Conservation (phyloP, 2,888 invertebrate species). For the Agelastica alni region DNA sequence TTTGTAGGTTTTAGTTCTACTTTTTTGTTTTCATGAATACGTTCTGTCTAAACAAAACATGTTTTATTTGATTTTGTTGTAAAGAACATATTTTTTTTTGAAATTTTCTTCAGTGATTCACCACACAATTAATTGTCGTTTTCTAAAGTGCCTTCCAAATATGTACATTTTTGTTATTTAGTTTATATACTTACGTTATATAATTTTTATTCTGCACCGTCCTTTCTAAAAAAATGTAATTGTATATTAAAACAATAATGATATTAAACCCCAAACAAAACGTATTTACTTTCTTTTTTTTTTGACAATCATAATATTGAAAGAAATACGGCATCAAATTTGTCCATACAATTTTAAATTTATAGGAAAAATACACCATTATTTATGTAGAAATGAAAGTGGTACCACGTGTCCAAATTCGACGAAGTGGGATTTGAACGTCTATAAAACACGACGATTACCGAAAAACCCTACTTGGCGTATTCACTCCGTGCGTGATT, state of each 20-base stretch:
- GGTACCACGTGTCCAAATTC: too few species aligned
- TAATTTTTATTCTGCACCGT: conserved; percentile 43
- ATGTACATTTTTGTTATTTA: conserved; percentile 39
- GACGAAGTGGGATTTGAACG: too few species aligned
- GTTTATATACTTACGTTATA: conserved; percentile 33
- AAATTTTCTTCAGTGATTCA: conserved; percentile 20
- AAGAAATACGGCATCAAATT: neutral
- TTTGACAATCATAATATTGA: too few species aligned
- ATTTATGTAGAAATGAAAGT: too few species aligned
- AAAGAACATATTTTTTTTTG: conserved; percentile 6
- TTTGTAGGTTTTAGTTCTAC: too few species aligned
- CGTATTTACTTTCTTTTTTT: neutral
- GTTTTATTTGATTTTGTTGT: too few species aligned
- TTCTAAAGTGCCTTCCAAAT: conserved; percentile 43
- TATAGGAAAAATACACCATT: neutral
- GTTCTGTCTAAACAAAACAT: too few species aligned
- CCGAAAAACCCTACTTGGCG: too few species aligned
- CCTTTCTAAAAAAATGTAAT: conserved; percentile 36
- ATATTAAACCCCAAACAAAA: conserved; percentile 40
- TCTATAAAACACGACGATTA: too few species aligned
- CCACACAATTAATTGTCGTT: conserved; percentile 25
- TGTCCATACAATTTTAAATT: neutral
- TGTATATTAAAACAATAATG: conserved; percentile 39
- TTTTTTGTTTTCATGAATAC: too few species aligned
- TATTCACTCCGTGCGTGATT: too few species aligned